Evolutionary conservation across 2,113 vertebrate species (phyloP).

Genomic region (Ptilorrhoa leucosticta): DNA sequence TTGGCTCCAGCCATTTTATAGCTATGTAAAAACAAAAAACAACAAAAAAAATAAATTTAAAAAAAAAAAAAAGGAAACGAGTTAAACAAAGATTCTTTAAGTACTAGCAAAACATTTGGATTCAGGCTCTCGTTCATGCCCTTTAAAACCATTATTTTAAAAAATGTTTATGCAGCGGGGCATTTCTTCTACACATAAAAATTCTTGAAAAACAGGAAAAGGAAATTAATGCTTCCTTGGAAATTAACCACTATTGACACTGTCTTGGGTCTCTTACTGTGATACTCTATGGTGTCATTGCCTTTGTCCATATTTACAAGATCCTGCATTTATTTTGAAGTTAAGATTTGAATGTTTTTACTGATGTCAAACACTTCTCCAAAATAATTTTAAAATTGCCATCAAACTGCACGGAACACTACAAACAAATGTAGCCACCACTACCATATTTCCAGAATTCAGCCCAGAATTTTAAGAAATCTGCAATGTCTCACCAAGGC

Average conservation of each 20-base stretch:
- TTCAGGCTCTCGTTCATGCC: not conserved
- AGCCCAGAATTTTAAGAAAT: not conserved
- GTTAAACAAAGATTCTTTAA: slow-evolving; percentile 1
- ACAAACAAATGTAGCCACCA: not conserved
- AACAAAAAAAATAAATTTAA: too few relatives aligned
- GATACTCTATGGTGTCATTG: not conserved
- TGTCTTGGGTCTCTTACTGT: not conserved
- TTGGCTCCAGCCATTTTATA: not conserved
- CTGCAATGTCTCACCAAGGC: not conserved
- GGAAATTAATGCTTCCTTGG: slow-evolving; percentile 42
- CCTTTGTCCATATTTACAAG: not conserved
- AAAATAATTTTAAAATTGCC: not conserved
- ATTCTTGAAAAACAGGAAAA: slow-evolving; percentile 62
- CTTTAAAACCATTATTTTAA: not conserved
- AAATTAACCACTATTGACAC: not conserved
- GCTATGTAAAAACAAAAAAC: not conserved
- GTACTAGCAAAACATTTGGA: not conserved
- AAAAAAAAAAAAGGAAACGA: not conserved
- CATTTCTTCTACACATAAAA: slow-evolving; percentile 21
- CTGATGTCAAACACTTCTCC: not conserved
- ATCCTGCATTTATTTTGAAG: not conserved
- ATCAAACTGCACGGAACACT: not conserved
- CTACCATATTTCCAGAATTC: not conserved
- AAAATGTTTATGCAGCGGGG: slow-evolving; percentile 9
- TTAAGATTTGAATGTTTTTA: not conserved